Base-by-base conservation (phyloP, 2,888 invertebrate genomes). In the Schrankia costaestrigalis region DNA sequence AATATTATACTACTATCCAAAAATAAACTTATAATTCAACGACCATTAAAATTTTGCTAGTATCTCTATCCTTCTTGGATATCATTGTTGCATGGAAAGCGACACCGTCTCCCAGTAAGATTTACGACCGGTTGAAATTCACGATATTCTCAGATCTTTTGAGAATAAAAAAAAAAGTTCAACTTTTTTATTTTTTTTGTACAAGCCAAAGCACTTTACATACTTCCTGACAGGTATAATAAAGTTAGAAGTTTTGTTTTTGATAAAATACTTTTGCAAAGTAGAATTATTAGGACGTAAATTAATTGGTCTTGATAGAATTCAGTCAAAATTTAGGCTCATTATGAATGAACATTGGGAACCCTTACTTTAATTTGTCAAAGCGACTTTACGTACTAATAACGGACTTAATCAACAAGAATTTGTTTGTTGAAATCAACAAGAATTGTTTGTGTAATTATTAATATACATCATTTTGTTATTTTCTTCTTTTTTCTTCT, bases 111-210 rank as follows among this genome's bases (percentile, higher is more conserved):
- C n/a, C n/a, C 11, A 9, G 12, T 3, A 25, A 25, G 24, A 22
- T 26, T 33, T 26, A 15, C 17, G 21, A 7, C 11, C 7, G 1
- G 4, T 14, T 6, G 9, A 15, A 22, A n/a, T 19, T 11, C 7
- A 31, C 8, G 15, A 13, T 30, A 7, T 22, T 18, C 13, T 11
- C 10, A 14, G 12, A 24, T 33, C 27, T 26, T 40, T 33, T 19
- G 28, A 29, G 35, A 42, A 35, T 14, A 36, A 13, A 26, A 35
- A 37, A 35, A 19, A 28, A 4, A 13, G n/a, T n/a, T n/a, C n/a
- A n/a, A n/a, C n/a, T n/a, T n/a, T n/a, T n/a, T n/a, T 53, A 48
- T 25, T 47, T 47, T 31, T 43, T 42, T 15, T 31, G n/a, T 31
- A 36, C 40, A 41, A 44, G 40, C 24, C 30, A 34, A 44, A 34